phyloP scores from a whole-genome alignment of 2,113 vertebrate species.

The Oophaga pumilio region DNA sequence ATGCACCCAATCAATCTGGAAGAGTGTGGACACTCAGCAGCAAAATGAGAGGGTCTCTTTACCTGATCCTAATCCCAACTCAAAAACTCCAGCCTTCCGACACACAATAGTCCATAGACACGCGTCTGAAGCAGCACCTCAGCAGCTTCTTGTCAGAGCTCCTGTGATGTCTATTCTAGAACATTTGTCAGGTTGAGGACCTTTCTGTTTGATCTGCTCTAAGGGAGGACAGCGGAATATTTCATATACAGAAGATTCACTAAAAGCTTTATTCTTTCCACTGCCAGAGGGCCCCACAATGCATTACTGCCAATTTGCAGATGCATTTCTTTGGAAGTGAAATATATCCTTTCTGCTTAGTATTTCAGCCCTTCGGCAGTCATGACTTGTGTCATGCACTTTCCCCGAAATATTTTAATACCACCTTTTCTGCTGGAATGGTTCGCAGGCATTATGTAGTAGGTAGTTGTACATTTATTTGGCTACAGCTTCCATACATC shows the following conservation, averaged over 20 bases:
- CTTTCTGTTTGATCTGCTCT: conserved; percentile 29
- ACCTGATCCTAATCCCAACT: conserved; percentile 9
- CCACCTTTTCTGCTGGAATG: neutral
- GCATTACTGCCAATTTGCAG: conserved; percentile 23
- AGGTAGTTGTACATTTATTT: neutral
- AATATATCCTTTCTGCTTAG: neutral
- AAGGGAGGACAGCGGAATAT: conserved; percentile 28
- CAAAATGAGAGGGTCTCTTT: neutral
- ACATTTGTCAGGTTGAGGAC: conserved; percentile 16
- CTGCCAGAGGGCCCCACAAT: conserved; percentile 45
- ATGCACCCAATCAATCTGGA: conserved; percentile 48
- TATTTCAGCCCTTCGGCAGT: conserved; percentile 7
- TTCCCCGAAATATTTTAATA: neutral
- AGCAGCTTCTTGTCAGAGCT: neutral
- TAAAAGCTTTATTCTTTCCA: conserved; percentile 44
- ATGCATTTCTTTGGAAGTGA: conserved; percentile 17
- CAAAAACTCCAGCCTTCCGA: neutral
- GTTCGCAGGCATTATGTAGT: neutral
- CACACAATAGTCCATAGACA: neutral
- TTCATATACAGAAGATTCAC: conserved; percentile 32
- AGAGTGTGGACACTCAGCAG: conserved; percentile 38
- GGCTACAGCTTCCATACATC: neutral
- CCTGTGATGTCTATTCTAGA: neutral
- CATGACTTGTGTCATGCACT: conserved; percentile 22
- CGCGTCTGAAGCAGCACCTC: conserved; percentile 8